Percentiles rank a stretch among this genome's conserved stretches.
phyloP scores from a whole-genome alignment of 64 coral and sea anemone species.

The Hydrozoanthus tunicans region DNA sequence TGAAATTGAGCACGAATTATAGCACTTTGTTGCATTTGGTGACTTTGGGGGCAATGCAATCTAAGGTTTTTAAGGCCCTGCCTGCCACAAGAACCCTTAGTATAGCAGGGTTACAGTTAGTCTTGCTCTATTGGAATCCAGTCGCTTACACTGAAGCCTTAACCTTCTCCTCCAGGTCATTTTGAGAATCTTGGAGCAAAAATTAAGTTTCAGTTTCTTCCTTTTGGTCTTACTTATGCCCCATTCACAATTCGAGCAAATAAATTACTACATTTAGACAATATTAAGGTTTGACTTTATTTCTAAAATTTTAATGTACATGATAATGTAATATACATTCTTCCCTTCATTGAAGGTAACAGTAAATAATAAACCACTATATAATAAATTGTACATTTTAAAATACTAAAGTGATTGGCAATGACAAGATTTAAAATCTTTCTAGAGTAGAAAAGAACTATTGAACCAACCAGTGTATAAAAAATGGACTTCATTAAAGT shows the following conservation, averaged over 20 bases:
- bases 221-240: background rate
- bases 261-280: background rate
- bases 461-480: background rate
- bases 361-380: slow-evolving; percentile 5
- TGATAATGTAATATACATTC: slow-evolving; percentile 12
- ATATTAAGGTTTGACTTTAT: too few species aligned
- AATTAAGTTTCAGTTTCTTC: too few species aligned
- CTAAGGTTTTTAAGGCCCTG: too few species aligned
- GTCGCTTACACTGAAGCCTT: too few species aligned
- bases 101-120: too few species aligned
- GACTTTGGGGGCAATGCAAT: too few species aligned
- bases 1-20: too few species aligned
- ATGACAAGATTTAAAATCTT: slow-evolving; percentile 2
- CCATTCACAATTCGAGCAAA: background rate
- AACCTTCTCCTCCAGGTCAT: too few species aligned
- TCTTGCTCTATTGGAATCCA: too few species aligned
- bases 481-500: background rate
- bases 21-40: too few species aligned
- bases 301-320: slow-evolving; percentile 19
- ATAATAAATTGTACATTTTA: background rate
- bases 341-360: slow-evolving; percentile 27
- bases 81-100: too few species aligned
- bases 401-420: background rate
- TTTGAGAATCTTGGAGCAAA: too few species aligned
- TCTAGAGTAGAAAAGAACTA: background rate